Evolutionary conservation across 1,140 invertebrate genomes (phyloP).

Genomic region (Aleiodes sp.): DNA sequence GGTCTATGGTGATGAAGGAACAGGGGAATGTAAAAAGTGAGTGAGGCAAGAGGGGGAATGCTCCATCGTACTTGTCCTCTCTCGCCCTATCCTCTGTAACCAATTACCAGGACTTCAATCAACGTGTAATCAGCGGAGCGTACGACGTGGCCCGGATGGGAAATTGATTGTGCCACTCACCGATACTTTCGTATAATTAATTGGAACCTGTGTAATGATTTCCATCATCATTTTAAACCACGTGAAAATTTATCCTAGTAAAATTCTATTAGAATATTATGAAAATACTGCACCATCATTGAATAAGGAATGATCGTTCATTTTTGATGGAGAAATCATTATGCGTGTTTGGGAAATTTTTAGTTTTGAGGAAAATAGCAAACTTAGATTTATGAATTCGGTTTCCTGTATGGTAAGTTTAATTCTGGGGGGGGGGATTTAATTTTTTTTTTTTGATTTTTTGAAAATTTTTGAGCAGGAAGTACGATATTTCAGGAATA

Average conservation of each 20-base stretch:
- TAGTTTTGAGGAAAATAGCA: too few relatives aligned
- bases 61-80: neutral
- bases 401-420: too few relatives aligned
- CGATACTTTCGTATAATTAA: conserved; percentile 30
- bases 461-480: too few relatives aligned
- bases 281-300: too few relatives aligned
- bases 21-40: conserved; percentile 35
- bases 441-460: too few relatives aligned
- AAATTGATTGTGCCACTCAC: conserved; percentile 46
- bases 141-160: conserved; percentile 39
- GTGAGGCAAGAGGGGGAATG: neutral
- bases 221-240: neutral
- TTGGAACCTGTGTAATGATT: conserved; percentile 14
- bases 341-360: too few relatives aligned
- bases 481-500: too few relatives aligned
- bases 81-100: conserved; percentile 20
- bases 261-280: neutral
- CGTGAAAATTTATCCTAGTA: neutral
- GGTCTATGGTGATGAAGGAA: conserved; percentile 30
- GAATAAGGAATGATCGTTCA: too few relatives aligned
- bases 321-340: too few relatives aligned
- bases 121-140: conserved; percentile 43
- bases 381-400: too few relatives aligned
- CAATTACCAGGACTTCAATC: conserved; percentile 49
- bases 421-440: too few relatives aligned